Percentiles rank a stretch among this genome's conserved stretches.
phyloP scores from a whole-genome alignment of 2,113 vertebrate species.

The Xiphophorus couchianus region DNA sequence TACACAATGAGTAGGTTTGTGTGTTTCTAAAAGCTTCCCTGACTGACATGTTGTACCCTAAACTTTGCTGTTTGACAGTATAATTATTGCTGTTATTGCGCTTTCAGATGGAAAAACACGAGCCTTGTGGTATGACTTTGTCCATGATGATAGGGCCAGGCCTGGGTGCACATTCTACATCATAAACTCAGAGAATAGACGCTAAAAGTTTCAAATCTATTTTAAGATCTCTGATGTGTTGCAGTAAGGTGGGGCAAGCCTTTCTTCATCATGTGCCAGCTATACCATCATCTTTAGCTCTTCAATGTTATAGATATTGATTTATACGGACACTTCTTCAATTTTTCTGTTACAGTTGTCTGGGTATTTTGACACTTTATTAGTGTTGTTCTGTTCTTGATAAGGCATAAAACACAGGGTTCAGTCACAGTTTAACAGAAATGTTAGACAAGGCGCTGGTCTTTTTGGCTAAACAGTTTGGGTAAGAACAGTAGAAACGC shows the following conservation, averaged over 20 bases:
- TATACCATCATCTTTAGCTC: neutral
- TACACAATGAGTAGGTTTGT: constrained; percentile 17
- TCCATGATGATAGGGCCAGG: constrained; percentile 66
- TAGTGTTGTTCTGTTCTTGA: neutral
- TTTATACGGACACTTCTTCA: too few relatives aligned
- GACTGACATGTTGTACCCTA: constrained; percentile 26
- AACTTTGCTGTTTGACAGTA: constrained; percentile 36
- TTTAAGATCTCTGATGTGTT: constrained; percentile 27
- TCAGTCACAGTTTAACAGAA: neutral
- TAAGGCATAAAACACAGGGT: neutral
- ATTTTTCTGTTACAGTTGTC: neutral
- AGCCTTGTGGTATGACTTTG: constrained; percentile 57
- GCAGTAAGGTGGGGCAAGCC: constrained; percentile 20
- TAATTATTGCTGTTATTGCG: constrained; percentile 60
- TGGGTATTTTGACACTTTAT: neutral
- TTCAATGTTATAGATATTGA: neutral
- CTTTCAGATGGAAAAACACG: constrained; percentile 55
- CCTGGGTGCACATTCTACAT: constrained; percentile 43
- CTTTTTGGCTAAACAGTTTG: constrained; percentile 7
- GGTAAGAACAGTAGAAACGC: neutral
- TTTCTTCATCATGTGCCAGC: neutral
- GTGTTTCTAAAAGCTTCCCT: constrained; percentile 31
- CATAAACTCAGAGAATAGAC: constrained; percentile 32
- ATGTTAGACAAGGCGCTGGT: neutral
- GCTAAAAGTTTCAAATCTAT: constrained; percentile 41